Percentiles rank a stretch among this genome's conserved stretches.
These are phyloP conservation scores for Channallabes apus DNA, from an alignment of 2,797 vertebrate species.

Conservation along the genomic window DNA sequence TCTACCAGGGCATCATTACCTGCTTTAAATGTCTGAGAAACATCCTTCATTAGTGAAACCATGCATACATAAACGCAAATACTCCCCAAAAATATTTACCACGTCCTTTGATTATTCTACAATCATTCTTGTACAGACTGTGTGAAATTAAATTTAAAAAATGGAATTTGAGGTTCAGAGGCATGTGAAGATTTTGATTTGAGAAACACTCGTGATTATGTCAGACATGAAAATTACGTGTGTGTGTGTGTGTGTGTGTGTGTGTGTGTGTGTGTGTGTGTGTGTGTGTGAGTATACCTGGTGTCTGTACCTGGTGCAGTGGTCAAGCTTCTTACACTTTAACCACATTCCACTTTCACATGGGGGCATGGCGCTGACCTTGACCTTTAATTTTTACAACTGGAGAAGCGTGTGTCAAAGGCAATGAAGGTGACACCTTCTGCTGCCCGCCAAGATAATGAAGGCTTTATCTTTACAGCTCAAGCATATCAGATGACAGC, in stretches of 20 bases:
- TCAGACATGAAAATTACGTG: not conserved
- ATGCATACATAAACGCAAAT: constrained; percentile 37
- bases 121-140: not conserved
- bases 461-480: constrained; percentile 78
- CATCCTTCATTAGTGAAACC: constrained; percentile 51
- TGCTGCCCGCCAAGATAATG: constrained; percentile 85
- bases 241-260: constrained; percentile 21
- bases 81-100: not conserved
- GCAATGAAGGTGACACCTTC: constrained; percentile 93
- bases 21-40: constrained; percentile 55
- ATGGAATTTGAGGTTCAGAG: not conserved
- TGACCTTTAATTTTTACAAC: constrained; percentile 91
- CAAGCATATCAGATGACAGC: constrained; percentile 73
- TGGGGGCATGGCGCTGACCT: constrained; percentile 82
- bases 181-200: not conserved
- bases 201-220: not conserved
- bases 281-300: constrained; percentile 46
- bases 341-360: constrained; percentile 77
- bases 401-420: constrained; percentile 83
- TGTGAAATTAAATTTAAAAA: not conserved
- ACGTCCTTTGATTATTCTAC: not conserved
- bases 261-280: not conserved
- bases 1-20: constrained; percentile 48
- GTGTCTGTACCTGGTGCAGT: constrained; percentile 48
- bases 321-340: constrained; percentile 80